These are phyloP conservation scores for Coenobita brevimanus DNA, from an alignment of 1,140 invertebrate species.

Conservation along the genomic window DNA sequence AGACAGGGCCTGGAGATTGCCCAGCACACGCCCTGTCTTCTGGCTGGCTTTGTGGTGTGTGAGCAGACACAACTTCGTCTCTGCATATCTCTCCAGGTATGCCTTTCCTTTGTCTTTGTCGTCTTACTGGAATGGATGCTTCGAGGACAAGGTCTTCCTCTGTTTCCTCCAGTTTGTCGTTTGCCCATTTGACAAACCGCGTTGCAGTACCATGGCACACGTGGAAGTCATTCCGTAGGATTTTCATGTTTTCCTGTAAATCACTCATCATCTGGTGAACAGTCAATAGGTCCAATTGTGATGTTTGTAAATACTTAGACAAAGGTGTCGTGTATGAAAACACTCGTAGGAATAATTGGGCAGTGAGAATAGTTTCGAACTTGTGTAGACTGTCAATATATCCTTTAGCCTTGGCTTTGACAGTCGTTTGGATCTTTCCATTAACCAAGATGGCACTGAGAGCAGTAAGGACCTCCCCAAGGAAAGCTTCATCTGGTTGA, in stretches of 20 bases:
- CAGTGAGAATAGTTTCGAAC: slow-evolving; percentile 34
- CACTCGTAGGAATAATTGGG: no score
- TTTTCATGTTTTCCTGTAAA: slow-evolving; percentile 17
- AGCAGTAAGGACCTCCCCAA: neutral
- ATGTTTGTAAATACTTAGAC: slow-evolving; percentile 34
- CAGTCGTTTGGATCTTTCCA: no score
- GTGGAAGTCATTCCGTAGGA: slow-evolving; percentile 22
- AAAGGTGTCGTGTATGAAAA: slow-evolving; percentile 14
- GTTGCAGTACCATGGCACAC: slow-evolving; percentile 21
- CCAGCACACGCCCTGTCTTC: no score
- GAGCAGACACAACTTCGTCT: slow-evolving; percentile 3
- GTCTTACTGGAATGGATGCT: slow-evolving; percentile 27
- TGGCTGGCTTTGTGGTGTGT: no score
- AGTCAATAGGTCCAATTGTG: slow-evolving; percentile 16
- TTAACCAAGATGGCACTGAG: no score
- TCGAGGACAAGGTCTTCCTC: no score
- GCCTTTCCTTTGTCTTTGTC: neutral
- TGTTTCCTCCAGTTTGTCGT: no score
- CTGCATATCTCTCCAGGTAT: no score
- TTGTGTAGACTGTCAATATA: no score
- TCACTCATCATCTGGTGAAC: slow-evolving; percentile 32
- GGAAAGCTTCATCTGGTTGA: neutral
- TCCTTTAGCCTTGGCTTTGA: no score
- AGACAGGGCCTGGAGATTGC: no score
- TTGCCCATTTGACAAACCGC: slow-evolving; percentile 2